These are phyloP conservation scores for Andrena chrysosceles DNA, from an alignment of 2,888 invertebrate species.

Conservation along the genomic window DNA sequence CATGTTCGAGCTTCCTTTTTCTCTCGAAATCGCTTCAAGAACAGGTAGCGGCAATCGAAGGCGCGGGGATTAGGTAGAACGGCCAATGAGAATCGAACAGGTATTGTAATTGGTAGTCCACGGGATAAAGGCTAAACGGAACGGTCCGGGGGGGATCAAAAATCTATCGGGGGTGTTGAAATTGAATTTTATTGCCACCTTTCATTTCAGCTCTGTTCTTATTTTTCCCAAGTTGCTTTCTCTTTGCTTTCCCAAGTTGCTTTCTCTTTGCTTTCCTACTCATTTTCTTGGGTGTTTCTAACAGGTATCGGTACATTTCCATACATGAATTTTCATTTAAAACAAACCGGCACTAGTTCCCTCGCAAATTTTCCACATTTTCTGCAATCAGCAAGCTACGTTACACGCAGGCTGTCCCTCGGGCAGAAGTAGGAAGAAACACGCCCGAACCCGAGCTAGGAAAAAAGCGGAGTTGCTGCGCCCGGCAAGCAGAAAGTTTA, in stretches of 20 bases:
- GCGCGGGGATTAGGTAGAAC: background rate
- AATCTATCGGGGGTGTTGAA: background rate
- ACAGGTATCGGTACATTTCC: too few species aligned
- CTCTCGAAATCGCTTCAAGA: background rate
- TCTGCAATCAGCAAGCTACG: background rate
- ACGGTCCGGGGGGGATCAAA: background rate
- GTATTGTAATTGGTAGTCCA: background rate
- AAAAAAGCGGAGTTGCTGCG: conserved; percentile 18
- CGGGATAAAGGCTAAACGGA: background rate
- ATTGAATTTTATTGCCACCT: conserved; percentile 1
- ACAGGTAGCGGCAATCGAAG: background rate
- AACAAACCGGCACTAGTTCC: conserved; percentile 4
- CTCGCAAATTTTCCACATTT: conserved; percentile 16
- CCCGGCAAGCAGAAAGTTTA: conserved; percentile 27
- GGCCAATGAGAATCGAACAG: conserved; percentile 3
- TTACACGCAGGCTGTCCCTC: conserved; percentile 2
- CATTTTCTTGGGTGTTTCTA: too few species aligned
- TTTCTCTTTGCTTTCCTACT: too few species aligned
- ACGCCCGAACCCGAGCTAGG: background rate
- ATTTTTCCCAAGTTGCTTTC: too few species aligned
- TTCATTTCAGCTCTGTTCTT: too few species aligned
- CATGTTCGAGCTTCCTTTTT: background rate
- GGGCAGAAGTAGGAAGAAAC: conserved; percentile 19
- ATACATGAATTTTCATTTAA: background rate
- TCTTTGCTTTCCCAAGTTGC: too few species aligned